Evolutionary conservation across 2,113 vertebrate species (phyloP), one percentile per base, ranked within the genome.

Genomic region (Nannobrachium achirus): DNA sequence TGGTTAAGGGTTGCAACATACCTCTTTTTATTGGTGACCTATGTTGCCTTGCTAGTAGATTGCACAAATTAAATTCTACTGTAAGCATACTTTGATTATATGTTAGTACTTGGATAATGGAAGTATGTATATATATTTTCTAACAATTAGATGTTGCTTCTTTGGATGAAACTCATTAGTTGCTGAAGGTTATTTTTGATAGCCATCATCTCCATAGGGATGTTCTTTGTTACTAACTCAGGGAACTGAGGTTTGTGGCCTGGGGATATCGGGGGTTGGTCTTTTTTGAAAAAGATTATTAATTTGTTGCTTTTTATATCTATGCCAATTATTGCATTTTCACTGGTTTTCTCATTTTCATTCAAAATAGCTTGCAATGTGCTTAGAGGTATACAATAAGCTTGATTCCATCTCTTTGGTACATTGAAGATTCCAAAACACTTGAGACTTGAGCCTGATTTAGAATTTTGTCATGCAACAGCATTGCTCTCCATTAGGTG

Each of bases 181-280:
- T 79, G 74, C 67, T 79, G 67, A 71, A 74, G 76, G 69, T 64
- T 81, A 72, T 80, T 83, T 82, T 84, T 81, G 50, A 83, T 82
- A 76, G 73, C 41, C 8, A 48, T 82, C 70, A 79, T 74, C 76
- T 87, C 66, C 62, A 61, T 72, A 49, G 79, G 83, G 69, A 86
- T 80, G 68, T 82, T 76, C 70, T 86, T 88, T 90, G 86, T 86
- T 90, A 93, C 90, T 92, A 92, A 92, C 92, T 94, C 93, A 94
- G 93, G 93, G 91, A 93, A 83, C 86, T 88, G 90, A 92, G 89
- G 79, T 83, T 87, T 76, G 75, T 78, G 72, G 80, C 79, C 79
- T 80, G 72, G 72, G 65, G 55, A 64, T 59, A 66, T 73, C 65
- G 65, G 72, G 55, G 56, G 61, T 65, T 80, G 64, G 63, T 84